Evolutionary conservation across 2,888 invertebrate genomes (phyloP).

Genomic region (Xylota segnis): DNA sequence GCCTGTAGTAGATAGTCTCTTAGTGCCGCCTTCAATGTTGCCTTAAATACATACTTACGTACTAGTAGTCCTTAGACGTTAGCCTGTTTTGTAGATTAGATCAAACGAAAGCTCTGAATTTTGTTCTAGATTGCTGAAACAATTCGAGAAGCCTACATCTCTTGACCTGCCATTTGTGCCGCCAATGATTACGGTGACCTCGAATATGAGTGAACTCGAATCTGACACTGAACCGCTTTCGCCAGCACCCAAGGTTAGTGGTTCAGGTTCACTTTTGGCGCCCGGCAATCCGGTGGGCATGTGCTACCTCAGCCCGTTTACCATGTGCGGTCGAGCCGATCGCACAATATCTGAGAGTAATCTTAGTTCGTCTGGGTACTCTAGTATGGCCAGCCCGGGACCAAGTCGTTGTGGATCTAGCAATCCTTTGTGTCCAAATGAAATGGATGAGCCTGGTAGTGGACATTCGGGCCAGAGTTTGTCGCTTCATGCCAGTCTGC

Average conservation of each 20-base stretch:
- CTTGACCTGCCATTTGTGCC: conserved; percentile 88
- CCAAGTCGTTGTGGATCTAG: conserved; percentile 93
- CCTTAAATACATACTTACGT: conserved; percentile 5
- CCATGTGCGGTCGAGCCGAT: conserved; percentile 89
- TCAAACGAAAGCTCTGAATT: conserved; percentile 57
- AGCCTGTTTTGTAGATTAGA: conserved; percentile 47
- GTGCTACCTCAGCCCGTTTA: conserved; percentile 92
- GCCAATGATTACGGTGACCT: conserved; percentile 90
- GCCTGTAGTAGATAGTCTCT: conserved; percentile 25
- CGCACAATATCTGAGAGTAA: conserved; percentile 93
- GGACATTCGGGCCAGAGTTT: conserved; percentile 81
- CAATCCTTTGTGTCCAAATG: conserved; percentile 91
- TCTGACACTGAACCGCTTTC: conserved; percentile 90
- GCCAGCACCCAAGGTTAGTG: conserved; percentile 86
- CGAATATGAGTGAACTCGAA: conserved; percentile 90
- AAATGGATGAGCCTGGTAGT: conserved; percentile 90
- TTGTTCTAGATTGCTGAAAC: conserved; percentile 86
- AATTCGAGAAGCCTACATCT: conserved; percentile 87
- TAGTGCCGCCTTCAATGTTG: conserved; percentile 61
- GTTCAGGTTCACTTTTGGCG: conserved; percentile 82
- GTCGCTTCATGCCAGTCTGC: conserved; percentile 82
- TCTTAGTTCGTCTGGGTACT: conserved; percentile 93
- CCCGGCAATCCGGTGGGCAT: conserved; percentile 86
- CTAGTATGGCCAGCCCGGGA: conserved; percentile 93
- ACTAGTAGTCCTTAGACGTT: conserved; percentile 23